phyloP scores from a whole-genome alignment of 1,140 invertebrate genomes.

The Portunus trituberculatus region DNA sequence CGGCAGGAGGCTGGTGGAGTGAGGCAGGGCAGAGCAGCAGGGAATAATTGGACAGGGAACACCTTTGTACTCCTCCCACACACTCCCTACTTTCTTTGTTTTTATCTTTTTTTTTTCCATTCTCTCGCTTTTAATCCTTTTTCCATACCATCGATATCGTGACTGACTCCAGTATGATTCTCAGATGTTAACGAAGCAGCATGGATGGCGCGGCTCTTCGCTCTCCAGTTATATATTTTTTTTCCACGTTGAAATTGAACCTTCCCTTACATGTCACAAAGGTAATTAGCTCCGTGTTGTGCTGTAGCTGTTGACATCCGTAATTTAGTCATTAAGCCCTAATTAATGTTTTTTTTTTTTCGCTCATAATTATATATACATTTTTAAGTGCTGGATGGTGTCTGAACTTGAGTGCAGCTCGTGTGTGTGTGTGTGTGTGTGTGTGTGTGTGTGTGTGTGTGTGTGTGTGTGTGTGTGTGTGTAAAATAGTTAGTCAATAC shows the following conservation, averaged over 20 bases:
- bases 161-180: too few species aligned
- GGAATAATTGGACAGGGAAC: too few species aligned
- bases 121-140: too few species aligned
- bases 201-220: background rate
- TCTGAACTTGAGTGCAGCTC: background rate
- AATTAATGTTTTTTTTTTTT: background rate
- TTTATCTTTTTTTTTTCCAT: too few species aligned
- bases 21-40: too few species aligned
- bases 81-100: too few species aligned
- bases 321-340: background rate
- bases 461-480: background rate
- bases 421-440: constrained; percentile 46
- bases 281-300: background rate
- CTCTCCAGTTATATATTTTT: background rate
- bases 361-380: background rate
- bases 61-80: too few species aligned
- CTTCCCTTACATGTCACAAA: background rate
- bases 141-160: too few species aligned
- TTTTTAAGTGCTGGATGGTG: background rate
- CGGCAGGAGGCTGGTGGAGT: too few species aligned
- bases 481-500: too few species aligned
- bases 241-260: too few species aligned
- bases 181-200: background rate
- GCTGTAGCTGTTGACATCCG: background rate
- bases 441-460: constrained; percentile 48